Conservation (phyloP, 2,797 vertebrate species). For the Cynodonichthys magdalenae region DNA sequence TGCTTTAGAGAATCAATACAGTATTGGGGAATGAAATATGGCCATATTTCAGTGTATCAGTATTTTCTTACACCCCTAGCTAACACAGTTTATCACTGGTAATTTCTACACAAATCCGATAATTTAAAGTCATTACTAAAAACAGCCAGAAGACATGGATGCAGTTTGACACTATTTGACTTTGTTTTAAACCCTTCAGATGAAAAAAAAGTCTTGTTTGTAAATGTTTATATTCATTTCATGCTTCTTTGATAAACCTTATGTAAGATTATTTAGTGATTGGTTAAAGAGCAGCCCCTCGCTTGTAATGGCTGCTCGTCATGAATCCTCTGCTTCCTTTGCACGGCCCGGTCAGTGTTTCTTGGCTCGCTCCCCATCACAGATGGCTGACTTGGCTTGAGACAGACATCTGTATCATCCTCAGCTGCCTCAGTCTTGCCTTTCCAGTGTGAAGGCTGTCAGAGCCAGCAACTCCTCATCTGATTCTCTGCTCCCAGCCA, state of each 20-base stretch:
- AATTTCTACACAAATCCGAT: too few relatives aligned
- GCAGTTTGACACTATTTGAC: too few relatives aligned
- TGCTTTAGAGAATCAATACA: too few relatives aligned
- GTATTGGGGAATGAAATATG: too few relatives aligned
- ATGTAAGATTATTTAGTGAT: slow-evolving; percentile 6
- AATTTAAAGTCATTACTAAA: too few relatives aligned
- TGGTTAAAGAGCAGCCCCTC: slow-evolving; percentile 35
- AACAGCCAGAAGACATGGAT: too few relatives aligned
- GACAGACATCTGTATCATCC: slow-evolving; percentile 72
- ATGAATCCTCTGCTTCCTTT: slow-evolving; percentile 41
- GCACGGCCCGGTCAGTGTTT: slow-evolving; percentile 32
- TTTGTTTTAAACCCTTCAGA: not conserved
- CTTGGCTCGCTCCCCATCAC: slow-evolving; percentile 56
- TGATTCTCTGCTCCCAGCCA: slow-evolving; percentile 37
- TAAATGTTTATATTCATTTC: not conserved
- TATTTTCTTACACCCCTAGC: too few relatives aligned
- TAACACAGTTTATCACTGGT: too few relatives aligned
- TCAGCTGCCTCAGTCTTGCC: slow-evolving; percentile 48
- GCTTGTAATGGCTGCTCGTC: slow-evolving; percentile 53
- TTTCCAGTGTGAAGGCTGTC: slow-evolving; percentile 47
- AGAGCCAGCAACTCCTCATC: slow-evolving; percentile 49
- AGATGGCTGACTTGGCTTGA: slow-evolving; percentile 70
- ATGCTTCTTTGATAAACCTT: not conserved
- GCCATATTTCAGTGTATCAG: too few relatives aligned
- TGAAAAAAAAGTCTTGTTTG: not conserved